Base-by-base conservation (phyloP, 2,888 invertebrate genomes). In the Himalopsyche tibetana region DNA sequence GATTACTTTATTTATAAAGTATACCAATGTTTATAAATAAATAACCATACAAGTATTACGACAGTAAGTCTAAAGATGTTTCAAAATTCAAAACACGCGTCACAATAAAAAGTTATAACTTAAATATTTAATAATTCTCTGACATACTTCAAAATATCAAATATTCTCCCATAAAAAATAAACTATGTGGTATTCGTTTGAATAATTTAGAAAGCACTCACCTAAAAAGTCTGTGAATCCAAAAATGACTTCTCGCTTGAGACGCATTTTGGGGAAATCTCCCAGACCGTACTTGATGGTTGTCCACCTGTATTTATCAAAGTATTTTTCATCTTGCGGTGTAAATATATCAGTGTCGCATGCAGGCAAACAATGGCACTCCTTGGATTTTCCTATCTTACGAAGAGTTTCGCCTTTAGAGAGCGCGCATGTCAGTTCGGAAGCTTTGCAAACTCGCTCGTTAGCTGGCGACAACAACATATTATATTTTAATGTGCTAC, bases 201-300 rank as follows among this genome's bases (percentile, higher is more conserved):
- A 11, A 45, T 45, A 15, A 11, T 9, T 9, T 36, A 3, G 6
- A 3, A 19, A 38, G 11, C 89, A 91, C 93, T 92, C 91, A 96
- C 96, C 94, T 89, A 96, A 90, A 69, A 96, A 93, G 91, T 96
- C 96, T 5, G 94, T 94, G 89, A 95, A 94, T 88, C 95, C 95
- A 90, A 96, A 96, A 82, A 96, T 93, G 2, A 95, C 93, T 89
- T 95, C 95, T 80, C 96, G 93, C 87, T 94, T 94, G 80, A 96
- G 91, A 89, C 96, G 93, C 90, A 95, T 94, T 91, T 95, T 95
- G 0, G 96, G 96, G 90, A 95, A 96, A 79, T 94, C 94, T 56
- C 94, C 94, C 74, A 96, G 93, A 79, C 94, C 94, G 19, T 93
- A 90, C 88, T 90, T 91, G n/a, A 93, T 86, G 85, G 90, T 89